Base-by-base conservation (phyloP, 2,888 invertebrate species). In the Agrypnus murinus region DNA sequence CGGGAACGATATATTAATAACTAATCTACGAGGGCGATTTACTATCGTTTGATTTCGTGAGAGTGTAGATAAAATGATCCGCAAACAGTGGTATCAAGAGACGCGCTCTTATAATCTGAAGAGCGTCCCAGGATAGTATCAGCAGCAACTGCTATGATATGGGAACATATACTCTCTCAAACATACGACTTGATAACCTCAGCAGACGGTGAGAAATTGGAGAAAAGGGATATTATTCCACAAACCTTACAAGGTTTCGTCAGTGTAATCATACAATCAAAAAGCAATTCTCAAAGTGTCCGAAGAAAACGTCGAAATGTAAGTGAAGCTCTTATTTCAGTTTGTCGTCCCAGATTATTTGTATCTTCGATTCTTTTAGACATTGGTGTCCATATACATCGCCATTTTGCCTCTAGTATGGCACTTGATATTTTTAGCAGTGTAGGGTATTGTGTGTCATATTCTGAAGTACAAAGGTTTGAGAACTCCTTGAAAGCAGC, bases 121-220 rank as follows among this genome's bases (percentile, higher is more conserved):
- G 55, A 55, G 34, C 55, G 55, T 34, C 55, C 34, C 50, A 50
- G 32, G 25, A 55, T 55, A 55, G 55, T 55, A 55, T 55, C 55
- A 14, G 34, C 55, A 55, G 55, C 55, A 55, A 34, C 55, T 34
- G 36, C 55, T 55, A 55, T 55, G 34, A 55, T 55, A 55, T 34
- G 55, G 10, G 50, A 50, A 50, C 25, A 10, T 10, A 50, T 50
- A 50, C 50, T 19, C 19, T 50, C 50, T 25, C 19, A 50, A 50
- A 25, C 31, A 31, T 50, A 50, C 12, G 50, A 50, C 10, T 25
- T 50, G 50, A 50, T 34, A 34, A 34, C 55, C 14, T 34, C 55
- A 34, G 55, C 55, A n/a, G 55, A 55, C 15, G 55, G 55, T 14
- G 34, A 9, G 55, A 55, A 32, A 55, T 55, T 14, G 55, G 25